Evolutionary conservation across 2,888 invertebrate species (phyloP), one percentile per base, ranked within the genome.

Genomic region (Theretra japonica): DNA sequence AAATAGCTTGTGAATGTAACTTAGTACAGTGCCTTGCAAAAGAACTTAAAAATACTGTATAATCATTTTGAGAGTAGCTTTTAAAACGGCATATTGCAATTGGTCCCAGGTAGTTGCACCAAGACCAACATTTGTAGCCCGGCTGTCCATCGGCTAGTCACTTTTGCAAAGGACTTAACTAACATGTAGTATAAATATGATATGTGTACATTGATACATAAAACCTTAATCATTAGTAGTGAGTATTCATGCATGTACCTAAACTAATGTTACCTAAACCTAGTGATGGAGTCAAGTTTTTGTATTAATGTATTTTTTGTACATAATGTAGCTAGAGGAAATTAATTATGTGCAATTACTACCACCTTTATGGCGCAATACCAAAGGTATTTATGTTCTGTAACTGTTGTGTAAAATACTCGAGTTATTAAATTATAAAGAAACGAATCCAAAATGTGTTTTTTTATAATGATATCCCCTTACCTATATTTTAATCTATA

Each of bases 381-480:
- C 92, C 92, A 93, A 93, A 93, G 92, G 92, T 93, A 91, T 92
- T 89, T 90, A 89, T 89, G 90, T 93, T 92, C 89, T 88, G 88
- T 92, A 90, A 89, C 89, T 91, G 91, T 94, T 93, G 88, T 93
- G 90, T 93, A 91, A 90, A 90, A 90, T 91, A 90, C 88, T 92
- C 89, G 82, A 90, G 89, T 89, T 92, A 93, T 88, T 92, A 90
- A 90, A 86, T 84, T 85, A 86, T 85, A 83, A 86, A 78, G 77
- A 82, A 85, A 85, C 72, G 59, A 73, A 72, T 73, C 56, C 59
- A 59, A 71, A 62, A 33, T 33, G 21, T 23, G 50, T 62, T 50
- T 8, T 53, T 69, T 69, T 60, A 0, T 60, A 0, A 25, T 60
- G 60, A n/a, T 30, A 30, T 53, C 28, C 2, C 7, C 19, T 25